phyloP scores from a whole-genome alignment of 2,113 vertebrate genomes.

The Sprattus sprattus region DNA sequence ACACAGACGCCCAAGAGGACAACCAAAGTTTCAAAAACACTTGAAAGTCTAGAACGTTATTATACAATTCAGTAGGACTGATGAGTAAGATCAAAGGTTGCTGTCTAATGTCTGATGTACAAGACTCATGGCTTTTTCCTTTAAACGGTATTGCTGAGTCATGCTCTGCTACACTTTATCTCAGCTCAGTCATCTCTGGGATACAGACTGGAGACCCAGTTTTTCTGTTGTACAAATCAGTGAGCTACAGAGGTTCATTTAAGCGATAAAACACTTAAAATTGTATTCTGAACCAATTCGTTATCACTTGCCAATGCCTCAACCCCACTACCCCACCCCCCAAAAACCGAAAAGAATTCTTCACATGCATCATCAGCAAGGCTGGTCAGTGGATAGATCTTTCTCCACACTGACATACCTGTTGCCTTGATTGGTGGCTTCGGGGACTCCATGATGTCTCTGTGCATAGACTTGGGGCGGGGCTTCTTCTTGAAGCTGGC shows the following conservation, averaged over 20 bases:
- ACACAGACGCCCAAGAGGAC: not conserved
- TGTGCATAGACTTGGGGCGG: constrained; percentile 95
- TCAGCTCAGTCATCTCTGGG: too few relatives aligned
- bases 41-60: not conserved
- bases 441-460: constrained; percentile 84
- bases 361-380: not conserved
- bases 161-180: too few relatives aligned
- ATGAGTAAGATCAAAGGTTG: too few relatives aligned
- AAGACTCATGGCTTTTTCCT: too few relatives aligned
- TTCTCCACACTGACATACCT: constrained; percentile 65
- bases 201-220: too few relatives aligned
- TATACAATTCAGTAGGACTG: too few relatives aligned
- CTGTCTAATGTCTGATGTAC: too few relatives aligned
- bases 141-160: too few relatives aligned
- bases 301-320: not conserved
- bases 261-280: not conserved
- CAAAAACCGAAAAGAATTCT: not conserved
- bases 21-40: not conserved
- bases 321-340: not conserved
- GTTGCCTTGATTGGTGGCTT: constrained; percentile 79
- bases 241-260: not conserved
- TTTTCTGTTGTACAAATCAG: too few relatives aligned
- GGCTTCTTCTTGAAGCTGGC: constrained; percentile 85
- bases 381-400: not conserved
- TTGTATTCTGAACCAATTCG: too few relatives aligned